These are phyloP conservation scores for Metridium senile DNA, from an alignment of 92 coral and sea anemone genomes.

Conservation along the genomic window DNA sequence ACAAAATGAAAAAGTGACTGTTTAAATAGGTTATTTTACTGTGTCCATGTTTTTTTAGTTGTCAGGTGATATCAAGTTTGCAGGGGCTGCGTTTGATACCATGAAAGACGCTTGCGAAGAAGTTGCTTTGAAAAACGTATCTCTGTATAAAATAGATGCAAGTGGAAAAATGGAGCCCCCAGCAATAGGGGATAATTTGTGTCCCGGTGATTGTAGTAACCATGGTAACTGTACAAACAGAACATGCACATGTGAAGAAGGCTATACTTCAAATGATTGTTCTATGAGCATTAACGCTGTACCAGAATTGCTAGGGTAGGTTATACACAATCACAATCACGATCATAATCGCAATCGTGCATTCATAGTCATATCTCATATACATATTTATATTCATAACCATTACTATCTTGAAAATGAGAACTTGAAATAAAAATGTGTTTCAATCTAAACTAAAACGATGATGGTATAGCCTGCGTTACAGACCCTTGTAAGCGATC, in stretches of 20 bases:
- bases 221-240: conserved; percentile 77
- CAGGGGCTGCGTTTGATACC: conserved; percentile 41
- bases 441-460: too few species aligned
- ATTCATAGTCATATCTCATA: too few species aligned
- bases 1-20: too few species aligned
- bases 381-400: too few species aligned
- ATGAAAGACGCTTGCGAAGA: conserved; percentile 54
- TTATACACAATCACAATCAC: too few species aligned
- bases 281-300: conserved; percentile 58
- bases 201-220: conserved; percentile 72
- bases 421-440: too few species aligned
- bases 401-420: too few species aligned
- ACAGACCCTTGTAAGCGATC: too few species aligned
- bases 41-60: too few species aligned
- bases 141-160: conserved; percentile 24
- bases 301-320: conserved; percentile 61
- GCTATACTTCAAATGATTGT: conserved; percentile 64
- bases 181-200: conserved; percentile 42
- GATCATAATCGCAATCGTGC: too few species aligned
- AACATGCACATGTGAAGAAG: conserved; percentile 69
- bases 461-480: too few species aligned
- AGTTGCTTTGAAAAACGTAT: conserved; percentile 33
- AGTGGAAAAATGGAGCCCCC: conserved; percentile 53
- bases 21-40: too few species aligned
- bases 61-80: conserved; percentile 51